phyloP scores from a whole-genome alignment of 2,113 vertebrate genomes.

The Perca schrenkii region DNA sequence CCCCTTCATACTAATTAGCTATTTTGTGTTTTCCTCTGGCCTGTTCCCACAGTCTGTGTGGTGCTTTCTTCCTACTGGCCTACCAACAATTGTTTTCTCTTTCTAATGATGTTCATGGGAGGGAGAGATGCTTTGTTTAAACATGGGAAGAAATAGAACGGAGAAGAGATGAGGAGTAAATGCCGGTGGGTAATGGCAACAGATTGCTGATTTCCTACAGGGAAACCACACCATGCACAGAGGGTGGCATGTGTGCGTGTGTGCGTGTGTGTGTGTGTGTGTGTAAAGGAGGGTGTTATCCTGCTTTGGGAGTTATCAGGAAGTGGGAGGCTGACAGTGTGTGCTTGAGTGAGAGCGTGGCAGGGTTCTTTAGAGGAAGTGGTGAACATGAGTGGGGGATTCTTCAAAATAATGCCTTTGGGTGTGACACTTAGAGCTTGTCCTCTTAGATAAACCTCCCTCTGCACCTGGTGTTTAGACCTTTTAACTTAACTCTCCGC shows the following conservation, averaged over 20 bases:
- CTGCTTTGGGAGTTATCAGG: conserved; percentile 41
- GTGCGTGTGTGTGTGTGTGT: conserved; percentile 13
- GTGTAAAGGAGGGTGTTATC: conserved; percentile 10
- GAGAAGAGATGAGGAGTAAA: conserved; percentile 17
- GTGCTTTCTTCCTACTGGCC: conserved; percentile 27
- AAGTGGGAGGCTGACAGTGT: conserved; percentile 46
- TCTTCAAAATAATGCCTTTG: conserved; percentile 32
- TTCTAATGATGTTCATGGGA: conserved; percentile 48
- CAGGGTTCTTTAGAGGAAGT: conserved; percentile 42
- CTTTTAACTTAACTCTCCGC: not conserved
- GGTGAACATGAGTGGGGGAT: conserved; percentile 33
- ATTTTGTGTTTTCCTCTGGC: conserved; percentile 49
- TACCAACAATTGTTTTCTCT: conserved; percentile 22
- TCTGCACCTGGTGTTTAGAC: conserved; percentile 16
- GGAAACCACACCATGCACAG: conserved; percentile 56
- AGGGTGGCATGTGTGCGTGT: conserved; percentile 16
- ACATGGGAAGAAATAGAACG: conserved; percentile 8
- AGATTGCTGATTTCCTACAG: conserved; percentile 69
- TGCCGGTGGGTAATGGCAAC: conserved; percentile 42
- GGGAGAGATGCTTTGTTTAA: conserved; percentile 40
- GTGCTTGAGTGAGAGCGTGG: conserved; percentile 35
- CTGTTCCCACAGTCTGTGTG: conserved; percentile 44
- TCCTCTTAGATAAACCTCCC: conserved; percentile 36
- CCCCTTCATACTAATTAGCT: conserved; percentile 41
- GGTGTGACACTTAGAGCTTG: conserved; percentile 7